Conservation (phyloP, 2,797 vertebrate genomes). For the Gallirallus australis region DNA sequence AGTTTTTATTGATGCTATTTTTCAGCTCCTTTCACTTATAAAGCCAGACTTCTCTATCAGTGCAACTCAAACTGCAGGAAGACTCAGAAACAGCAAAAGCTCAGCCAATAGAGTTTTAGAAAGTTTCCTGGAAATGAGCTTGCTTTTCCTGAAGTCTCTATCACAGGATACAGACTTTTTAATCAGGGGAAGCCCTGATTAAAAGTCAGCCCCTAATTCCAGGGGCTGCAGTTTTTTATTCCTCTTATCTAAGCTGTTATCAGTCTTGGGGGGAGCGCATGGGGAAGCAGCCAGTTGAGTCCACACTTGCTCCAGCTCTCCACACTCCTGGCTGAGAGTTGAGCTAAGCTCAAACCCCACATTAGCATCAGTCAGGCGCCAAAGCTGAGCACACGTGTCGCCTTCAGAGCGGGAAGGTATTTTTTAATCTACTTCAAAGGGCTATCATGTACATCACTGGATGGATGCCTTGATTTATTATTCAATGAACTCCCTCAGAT, state of each 20-base stretch:
- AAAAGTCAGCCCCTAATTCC: neutral
- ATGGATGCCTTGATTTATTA: conserved; percentile 44
- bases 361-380: neutral
- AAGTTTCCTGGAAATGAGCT: neutral
- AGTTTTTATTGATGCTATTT: conserved; percentile 39
- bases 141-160: neutral
- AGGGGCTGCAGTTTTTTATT: neutral
- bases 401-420: neutral
- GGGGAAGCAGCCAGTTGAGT: neutral
- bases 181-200: neutral
- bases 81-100: neutral
- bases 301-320: neutral
- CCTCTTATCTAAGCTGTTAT: neutral
- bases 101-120: neutral
- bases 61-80: neutral
- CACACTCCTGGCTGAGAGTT: neutral
- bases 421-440: conserved; percentile 40
- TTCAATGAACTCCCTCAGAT: neutral
- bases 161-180: neutral
- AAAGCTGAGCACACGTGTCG: neutral
- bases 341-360: neutral
- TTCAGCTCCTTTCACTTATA: conserved; percentile 1
- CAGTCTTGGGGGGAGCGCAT: neutral
- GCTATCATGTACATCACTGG: neutral
- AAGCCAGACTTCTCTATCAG: neutral